Conservation (phyloP, 2,888 invertebrate species). For the Xanthia icteritia region DNA sequence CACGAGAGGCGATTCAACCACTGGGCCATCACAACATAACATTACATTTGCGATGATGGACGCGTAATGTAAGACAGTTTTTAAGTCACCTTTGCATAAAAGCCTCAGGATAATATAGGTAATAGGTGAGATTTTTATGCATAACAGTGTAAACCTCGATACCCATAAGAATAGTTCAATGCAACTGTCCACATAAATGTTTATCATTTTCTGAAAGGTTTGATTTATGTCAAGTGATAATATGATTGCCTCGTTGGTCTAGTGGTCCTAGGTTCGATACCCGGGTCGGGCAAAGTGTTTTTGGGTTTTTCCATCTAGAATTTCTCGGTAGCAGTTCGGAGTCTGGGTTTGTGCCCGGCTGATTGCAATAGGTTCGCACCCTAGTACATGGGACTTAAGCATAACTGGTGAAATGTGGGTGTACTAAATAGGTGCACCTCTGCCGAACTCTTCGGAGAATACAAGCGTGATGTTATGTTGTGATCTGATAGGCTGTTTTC, state of each 20-base stretch:
- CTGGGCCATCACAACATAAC: too few relatives aligned
- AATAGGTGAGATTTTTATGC: too few relatives aligned
- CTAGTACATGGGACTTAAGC: rapidly evolving
- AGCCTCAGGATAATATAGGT: too few relatives aligned
- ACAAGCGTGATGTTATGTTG: neutral
- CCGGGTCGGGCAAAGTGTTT: neutral
- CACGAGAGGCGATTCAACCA: too few relatives aligned
- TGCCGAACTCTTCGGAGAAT: neutral
- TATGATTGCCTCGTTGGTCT: neutral
- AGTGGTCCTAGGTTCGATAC: neutral
- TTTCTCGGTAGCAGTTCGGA: neutral
- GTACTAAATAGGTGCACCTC: neutral
- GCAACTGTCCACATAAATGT: neutral
- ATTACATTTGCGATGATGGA: too few relatives aligned
- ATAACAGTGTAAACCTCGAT: too few relatives aligned
- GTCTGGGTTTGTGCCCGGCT: neutral
- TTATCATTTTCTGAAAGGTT: neutral
- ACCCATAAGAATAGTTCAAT: neutral
- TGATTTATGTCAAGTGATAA: neutral
- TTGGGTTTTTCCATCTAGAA: neutral
- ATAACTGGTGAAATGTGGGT: neutral
- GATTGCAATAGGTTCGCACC: neutral
- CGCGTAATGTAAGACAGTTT: too few relatives aligned
- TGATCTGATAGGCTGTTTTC: neutral
- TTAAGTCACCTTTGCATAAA: too few relatives aligned